A percentile compares a stretch with the other conserved stretches of the same genome.
Evolutionary conservation across 2,797 vertebrate species (phyloP).

Genomic region (Tapirus indicus): DNA sequence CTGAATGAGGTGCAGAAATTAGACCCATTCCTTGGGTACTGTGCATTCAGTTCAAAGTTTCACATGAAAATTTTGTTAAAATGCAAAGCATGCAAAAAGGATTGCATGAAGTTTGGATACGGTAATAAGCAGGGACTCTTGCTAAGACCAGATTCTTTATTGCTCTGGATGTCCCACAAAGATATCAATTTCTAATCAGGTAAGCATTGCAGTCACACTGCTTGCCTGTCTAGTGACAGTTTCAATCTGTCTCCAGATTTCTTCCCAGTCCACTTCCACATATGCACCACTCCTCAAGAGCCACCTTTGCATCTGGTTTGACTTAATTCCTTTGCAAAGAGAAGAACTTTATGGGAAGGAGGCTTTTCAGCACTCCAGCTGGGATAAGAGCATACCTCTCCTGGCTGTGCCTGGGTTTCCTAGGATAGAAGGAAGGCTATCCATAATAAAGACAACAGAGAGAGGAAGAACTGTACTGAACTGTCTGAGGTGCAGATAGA

Average conservation of each 20-base stretch:
- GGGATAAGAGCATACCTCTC: not conserved
- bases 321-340: not conserved
- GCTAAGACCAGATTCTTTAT: not conserved
- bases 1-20: not conserved
- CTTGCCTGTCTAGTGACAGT: not conserved
- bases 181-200: not conserved
- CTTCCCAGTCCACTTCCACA: not conserved
- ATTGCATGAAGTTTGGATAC: not conserved
- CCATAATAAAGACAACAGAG: not conserved
- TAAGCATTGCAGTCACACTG: not conserved
- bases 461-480: not conserved
- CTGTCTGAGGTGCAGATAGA: accelerated
- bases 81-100: not conserved
- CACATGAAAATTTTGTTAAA: not conserved
- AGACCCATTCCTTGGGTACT: not conserved
- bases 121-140: not conserved
- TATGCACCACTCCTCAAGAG: not conserved
- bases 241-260: not conserved
- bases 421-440: not conserved
- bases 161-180: not conserved
- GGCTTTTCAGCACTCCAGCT: not conserved
- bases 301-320: not conserved
- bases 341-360: not conserved
- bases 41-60: not conserved
- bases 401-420: not conserved